Evolutionary conservation across 2,797 vertebrate species (phyloP).

Genomic region (Myotis myotis): DNA sequence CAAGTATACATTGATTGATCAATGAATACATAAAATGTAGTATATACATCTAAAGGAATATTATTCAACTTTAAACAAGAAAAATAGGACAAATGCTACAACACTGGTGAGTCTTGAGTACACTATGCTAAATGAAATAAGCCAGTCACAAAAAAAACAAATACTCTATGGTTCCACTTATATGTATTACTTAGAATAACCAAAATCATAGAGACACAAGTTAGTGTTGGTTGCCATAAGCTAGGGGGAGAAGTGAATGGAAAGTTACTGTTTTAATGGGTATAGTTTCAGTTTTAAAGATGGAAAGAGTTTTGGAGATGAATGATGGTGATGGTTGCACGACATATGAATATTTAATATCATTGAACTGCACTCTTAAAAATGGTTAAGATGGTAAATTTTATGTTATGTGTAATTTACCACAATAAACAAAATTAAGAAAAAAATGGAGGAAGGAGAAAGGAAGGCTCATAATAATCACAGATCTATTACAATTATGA

Average conservation of each 20-base stretch:
- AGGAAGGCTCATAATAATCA: background rate
- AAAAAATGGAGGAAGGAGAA: background rate
- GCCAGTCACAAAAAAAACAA: background rate
- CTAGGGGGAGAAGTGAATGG: background rate
- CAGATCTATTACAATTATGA: background rate
- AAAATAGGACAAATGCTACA: background rate
- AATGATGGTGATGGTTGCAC: background rate
- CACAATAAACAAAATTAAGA: background rate
- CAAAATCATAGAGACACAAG: background rate
- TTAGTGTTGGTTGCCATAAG: background rate
- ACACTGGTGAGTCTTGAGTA: background rate
- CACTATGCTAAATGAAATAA: background rate
- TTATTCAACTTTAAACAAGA: background rate
- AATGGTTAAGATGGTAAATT: background rate
- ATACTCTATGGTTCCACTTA: background rate
- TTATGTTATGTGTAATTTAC: background rate
- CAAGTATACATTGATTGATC: background rate
- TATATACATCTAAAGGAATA: background rate
- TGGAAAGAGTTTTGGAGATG: background rate
- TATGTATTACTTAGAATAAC: background rate
- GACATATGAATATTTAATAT: background rate
- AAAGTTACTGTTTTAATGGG: background rate
- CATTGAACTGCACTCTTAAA: background rate
- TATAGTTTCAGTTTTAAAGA: background rate
- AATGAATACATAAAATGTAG: background rate